Evolutionary conservation across 2,797 vertebrate genomes (phyloP).

Genomic region (Sibirionetta formosa): DNA sequence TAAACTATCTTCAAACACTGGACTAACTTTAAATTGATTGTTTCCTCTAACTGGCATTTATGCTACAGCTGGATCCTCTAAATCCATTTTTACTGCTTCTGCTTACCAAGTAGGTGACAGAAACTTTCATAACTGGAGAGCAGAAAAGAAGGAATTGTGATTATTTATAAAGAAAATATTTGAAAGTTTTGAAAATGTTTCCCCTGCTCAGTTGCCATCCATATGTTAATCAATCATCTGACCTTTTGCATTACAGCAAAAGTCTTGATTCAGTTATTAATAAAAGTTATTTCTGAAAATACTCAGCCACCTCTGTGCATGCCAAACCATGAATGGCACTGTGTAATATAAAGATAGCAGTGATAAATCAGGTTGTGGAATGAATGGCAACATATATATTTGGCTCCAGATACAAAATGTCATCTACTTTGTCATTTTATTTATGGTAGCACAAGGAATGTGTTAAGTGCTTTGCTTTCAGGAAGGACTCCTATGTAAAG

Average conservation of each 20-base stretch:
- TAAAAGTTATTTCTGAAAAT: conserved; percentile 31
- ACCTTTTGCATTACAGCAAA: conserved; percentile 5
- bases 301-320: background rate
- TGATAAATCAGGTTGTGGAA: conserved; percentile 6
- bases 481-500: conserved; percentile 20
- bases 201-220: background rate
- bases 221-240: conserved; percentile 12
- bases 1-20: conserved; percentile 17
- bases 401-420: conserved; percentile 56
- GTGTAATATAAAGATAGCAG: conserved; percentile 41
- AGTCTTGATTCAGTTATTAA: conserved; percentile 45
- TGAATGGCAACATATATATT: conserved; percentile 56
- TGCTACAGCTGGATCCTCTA: background rate
- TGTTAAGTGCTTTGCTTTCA: conserved; percentile 47
- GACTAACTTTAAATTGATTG: conserved; percentile 3
- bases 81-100: background rate
- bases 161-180: conserved; percentile 5
- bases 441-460: background rate
- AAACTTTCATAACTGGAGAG: background rate
- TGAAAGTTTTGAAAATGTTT: background rate
- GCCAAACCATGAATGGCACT: background rate
- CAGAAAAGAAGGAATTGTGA: background rate
- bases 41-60: conserved; percentile 9
- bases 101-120: background rate
- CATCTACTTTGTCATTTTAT: conserved; percentile 65